These are phyloP conservation scores for Triops cancriformis DNA, from an alignment of 1,140 invertebrate species.

Conservation along the genomic window DNA sequence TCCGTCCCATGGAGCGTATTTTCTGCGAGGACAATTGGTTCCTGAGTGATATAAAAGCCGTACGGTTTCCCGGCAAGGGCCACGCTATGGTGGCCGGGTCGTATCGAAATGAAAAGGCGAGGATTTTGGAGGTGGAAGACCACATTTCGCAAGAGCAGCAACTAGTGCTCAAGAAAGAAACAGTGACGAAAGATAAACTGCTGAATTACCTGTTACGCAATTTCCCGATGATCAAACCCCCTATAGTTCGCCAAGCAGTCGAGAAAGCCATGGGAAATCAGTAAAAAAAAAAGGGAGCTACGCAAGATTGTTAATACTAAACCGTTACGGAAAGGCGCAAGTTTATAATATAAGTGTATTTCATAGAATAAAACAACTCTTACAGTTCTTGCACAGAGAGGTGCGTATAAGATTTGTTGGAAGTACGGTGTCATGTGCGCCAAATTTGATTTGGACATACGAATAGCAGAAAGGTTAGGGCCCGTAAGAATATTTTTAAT, in stretches of 20 bases:
- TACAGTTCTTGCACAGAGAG: too few relatives aligned
- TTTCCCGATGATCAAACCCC: neutral
- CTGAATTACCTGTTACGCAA: neutral
- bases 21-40: neutral
- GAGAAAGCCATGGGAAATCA: neutral
- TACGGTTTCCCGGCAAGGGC: neutral
- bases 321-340: neutral
- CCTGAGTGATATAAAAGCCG: neutral
- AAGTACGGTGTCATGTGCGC: too few relatives aligned
- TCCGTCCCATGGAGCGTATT: neutral
- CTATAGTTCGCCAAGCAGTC: neutral
- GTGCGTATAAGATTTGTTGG: too few relatives aligned
- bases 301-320: neutral
- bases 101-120: neutral
- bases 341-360: slow-evolving; percentile 11
- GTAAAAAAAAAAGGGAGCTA: neutral
- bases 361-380: neutral
- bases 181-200: neutral
- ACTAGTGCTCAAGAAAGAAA: neutral
- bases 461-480: too few relatives aligned
- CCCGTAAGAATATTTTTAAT: too few relatives aligned
- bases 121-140: neutral
- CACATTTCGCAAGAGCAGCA: neutral
- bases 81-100: neutral
- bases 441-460: too few relatives aligned